Evolutionary conservation across 2,888 invertebrate genomes (phyloP).

Genomic region (Caenorhabditis sp.): DNA sequence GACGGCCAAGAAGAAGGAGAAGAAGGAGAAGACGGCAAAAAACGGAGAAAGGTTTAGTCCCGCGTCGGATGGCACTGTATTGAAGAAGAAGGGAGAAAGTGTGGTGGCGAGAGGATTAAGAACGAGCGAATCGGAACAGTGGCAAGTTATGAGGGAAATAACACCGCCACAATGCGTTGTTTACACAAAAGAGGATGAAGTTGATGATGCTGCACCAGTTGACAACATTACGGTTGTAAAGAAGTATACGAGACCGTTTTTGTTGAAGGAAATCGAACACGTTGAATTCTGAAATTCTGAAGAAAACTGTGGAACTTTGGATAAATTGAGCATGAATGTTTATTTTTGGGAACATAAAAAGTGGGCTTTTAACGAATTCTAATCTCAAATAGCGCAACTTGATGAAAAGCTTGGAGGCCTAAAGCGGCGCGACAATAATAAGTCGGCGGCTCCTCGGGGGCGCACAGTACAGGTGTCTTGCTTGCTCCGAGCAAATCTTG

Average conservation of each 20-base stretch:
- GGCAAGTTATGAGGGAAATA: too few species aligned
- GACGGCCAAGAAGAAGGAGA: constrained; percentile 2
- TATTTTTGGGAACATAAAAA: background rate
- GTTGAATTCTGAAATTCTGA: too few species aligned
- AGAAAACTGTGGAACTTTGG: too few species aligned
- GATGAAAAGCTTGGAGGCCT: constrained; percentile 27
- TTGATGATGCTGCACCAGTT: too few species aligned
- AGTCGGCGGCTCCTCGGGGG: constrained; percentile 10
- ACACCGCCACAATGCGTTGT: too few species aligned
- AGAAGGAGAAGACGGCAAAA: constrained; percentile 1
- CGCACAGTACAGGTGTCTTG: constrained; percentile 32
- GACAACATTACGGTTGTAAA: too few species aligned
- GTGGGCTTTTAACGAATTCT: constrained; percentile 5
- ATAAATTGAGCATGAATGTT: too few species aligned
- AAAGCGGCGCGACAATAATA: constrained; percentile 26
- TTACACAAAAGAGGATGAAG: background rate
- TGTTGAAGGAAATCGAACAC: too few species aligned
- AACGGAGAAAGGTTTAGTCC: constrained; percentile 25
- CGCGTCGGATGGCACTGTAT: constrained; percentile 45
- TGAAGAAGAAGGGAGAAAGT: background rate
- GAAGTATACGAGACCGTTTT: too few species aligned
- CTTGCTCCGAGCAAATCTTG: constrained; percentile 53
- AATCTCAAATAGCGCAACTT: constrained; percentile 27
- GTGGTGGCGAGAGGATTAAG: background rate
- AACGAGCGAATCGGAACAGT: background rate